phyloP scores from a whole-genome alignment of 2,888 invertebrate genomes.

The Schizaphis graminum region DNA sequence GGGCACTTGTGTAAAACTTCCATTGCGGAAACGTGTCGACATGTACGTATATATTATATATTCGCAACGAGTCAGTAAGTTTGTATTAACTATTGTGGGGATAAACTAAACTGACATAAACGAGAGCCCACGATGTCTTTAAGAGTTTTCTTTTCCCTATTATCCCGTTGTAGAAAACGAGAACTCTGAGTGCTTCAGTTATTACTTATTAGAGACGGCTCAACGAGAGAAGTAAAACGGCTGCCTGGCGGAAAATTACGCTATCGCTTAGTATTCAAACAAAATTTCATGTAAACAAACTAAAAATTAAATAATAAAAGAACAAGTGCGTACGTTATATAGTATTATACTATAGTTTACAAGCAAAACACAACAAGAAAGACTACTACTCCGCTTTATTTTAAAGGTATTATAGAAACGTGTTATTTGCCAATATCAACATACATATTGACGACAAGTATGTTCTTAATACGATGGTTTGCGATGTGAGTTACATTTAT shows the following conservation, averaged over 20 bases:
- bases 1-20: constrained; percentile 16
- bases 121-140: constrained; percentile 14
- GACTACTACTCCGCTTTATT: not conserved
- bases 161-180: not conserved
- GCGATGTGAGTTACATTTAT: not conserved
- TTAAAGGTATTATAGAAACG: not conserved
- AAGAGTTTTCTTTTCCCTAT: constrained; percentile 26
- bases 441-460: not conserved
- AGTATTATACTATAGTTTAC: not conserved
- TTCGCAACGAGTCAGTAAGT: constrained; percentile 33
- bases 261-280: not conserved
- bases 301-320: not conserved
- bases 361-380: not conserved
- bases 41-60: not conserved
- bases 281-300: not conserved
- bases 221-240: not conserved
- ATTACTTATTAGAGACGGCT: constrained; percentile 28
- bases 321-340: not conserved
- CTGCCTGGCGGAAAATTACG: not conserved
- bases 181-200: constrained; percentile 14
- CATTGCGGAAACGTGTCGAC: constrained; percentile 36
- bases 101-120: constrained; percentile 47
- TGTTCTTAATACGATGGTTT: not conserved
- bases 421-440: not conserved
- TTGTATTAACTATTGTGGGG: constrained; percentile 42